Evolutionary conservation across 1,140 invertebrate genomes (phyloP).

Genomic region (Papilio polyxenes): DNA sequence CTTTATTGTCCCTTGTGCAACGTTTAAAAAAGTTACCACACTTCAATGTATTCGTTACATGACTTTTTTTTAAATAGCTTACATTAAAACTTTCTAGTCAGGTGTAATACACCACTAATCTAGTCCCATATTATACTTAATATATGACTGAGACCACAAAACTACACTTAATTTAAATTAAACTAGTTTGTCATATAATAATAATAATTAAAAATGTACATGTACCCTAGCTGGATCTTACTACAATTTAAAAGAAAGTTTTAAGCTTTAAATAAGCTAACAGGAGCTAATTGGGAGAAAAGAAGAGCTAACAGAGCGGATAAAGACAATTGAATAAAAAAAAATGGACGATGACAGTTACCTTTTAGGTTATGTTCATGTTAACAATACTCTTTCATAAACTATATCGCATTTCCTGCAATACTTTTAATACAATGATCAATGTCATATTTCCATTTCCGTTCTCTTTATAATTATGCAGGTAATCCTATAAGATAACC

Average conservation of each 20-base stretch:
- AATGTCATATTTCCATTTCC: neutral
- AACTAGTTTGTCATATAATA: no score
- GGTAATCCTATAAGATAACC: conserved; percentile 56
- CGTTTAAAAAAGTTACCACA: conserved; percentile 7
- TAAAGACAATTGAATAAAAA: neutral
- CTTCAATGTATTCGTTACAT: neutral
- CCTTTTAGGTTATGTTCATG: no score
- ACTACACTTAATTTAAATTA: no score
- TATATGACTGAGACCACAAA: no score
- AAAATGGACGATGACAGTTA: neutral
- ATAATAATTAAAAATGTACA: no score
- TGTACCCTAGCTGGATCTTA: no score
- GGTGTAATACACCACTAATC: neutral
- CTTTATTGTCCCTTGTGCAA: conserved; percentile 19
- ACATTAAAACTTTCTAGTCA: neutral
- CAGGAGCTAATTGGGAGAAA: no score
- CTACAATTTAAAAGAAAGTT: no score
- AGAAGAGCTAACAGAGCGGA: no score
- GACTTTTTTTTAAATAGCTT: neutral
- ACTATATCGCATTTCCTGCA: neutral
- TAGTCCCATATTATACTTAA: no score
- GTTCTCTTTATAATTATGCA: conserved; percentile 51
- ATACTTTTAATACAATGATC: neutral
- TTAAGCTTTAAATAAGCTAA: no score
- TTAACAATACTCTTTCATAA: neutral